Percentiles rank a stretch among this genome's conserved stretches.
Conservation (phyloP, 2,113 vertebrate species). For the Anoplopoma fimbria region DNA sequence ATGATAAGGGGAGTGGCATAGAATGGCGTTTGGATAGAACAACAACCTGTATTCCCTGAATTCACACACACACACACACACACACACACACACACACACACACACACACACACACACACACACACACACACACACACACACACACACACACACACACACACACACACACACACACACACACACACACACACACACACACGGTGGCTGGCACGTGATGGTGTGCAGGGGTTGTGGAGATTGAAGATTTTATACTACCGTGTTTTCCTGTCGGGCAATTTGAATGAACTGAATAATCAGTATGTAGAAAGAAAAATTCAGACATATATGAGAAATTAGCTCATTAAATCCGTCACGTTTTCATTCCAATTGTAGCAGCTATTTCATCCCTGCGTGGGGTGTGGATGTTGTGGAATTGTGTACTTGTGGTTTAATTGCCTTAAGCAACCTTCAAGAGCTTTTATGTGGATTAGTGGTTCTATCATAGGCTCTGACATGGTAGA, state of each 20-base stretch:
- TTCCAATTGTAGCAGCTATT: background rate
- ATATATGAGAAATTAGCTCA: background rate
- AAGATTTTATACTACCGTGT: background rate
- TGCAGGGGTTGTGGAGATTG: background rate
- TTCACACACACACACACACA: too few species aligned
- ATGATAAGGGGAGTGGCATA: slow-evolving; percentile 42
- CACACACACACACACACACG: too few species aligned
- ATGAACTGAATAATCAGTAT: background rate
- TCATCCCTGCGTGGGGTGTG: background rate
- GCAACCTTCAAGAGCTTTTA: background rate
- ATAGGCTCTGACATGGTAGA: background rate
- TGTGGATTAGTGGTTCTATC: background rate
- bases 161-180: too few species aligned
- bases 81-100: too few species aligned
- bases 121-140: too few species aligned
- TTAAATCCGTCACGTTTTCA: background rate
- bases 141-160: too few species aligned
- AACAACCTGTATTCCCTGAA: slow-evolving; percentile 2
- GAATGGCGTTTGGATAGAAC: background rate
- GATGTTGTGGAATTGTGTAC: background rate
- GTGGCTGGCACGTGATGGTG: background rate
- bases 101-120: too few species aligned
- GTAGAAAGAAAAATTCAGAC: too few species aligned
- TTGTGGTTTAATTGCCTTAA: background rate
- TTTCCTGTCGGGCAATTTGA: background rate